Percentiles rank a stretch among this genome's conserved stretches.
phyloP scores from a whole-genome alignment of 2,797 vertebrate species.

The Silurus aristotelis region DNA sequence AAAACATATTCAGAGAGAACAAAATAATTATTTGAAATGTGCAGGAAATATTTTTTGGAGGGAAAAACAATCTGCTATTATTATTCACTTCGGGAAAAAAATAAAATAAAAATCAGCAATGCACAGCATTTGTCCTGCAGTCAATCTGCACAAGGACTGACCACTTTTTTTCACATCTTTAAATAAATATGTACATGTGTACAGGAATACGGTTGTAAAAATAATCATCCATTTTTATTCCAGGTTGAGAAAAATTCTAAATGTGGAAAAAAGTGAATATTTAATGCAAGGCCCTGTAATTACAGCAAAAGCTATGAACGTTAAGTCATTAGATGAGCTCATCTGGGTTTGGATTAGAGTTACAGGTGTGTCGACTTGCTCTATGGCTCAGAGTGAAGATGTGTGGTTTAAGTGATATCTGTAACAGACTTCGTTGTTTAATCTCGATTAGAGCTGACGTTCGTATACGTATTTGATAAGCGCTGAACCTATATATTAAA shows the following conservation, averaged over 20 bases:
- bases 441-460: no score
- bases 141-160: neutral
- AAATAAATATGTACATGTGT: neutral
- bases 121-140: constrained; percentile 13
- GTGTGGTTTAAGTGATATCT: neutral
- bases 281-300: neutral
- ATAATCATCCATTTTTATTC: neutral
- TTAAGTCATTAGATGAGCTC: neutral
- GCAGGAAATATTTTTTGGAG: constrained; percentile 15
- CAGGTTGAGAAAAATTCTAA: neutral
- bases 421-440: neutral
- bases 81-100: neutral
- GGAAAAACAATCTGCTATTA: neutral
- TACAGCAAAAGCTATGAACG: neutral
- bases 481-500: neutral
- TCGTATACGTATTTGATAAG: neutral
- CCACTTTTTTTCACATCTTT: neutral
- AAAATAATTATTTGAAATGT: neutral
- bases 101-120: no score
- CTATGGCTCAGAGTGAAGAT: constrained; percentile 1
- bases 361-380: neutral
- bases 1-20: neutral
- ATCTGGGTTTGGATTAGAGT: neutral
- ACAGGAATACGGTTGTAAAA: no score
- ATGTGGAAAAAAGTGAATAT: neutral